phyloP scores from a whole-genome alignment of 2,888 invertebrate species.

The Pomacea canaliculata region DNA sequence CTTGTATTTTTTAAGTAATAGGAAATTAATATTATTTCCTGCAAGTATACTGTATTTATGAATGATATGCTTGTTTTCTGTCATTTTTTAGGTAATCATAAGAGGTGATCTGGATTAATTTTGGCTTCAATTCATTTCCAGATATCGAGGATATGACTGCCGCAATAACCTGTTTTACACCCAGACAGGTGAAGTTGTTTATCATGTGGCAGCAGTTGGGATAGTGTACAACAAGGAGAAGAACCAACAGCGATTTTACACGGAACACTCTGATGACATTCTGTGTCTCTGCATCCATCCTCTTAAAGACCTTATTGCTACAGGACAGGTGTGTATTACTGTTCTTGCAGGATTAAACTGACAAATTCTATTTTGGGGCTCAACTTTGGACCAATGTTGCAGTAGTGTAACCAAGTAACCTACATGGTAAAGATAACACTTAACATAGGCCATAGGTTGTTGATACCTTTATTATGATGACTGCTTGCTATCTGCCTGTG shows the following conservation, averaged over 20 bases:
- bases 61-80: background rate
- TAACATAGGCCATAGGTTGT: too few species aligned
- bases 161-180: slow-evolving; percentile 70
- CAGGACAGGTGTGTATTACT: slow-evolving; percentile 68
- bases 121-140: slow-evolving; percentile 11
- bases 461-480: too few species aligned
- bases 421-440: too few species aligned
- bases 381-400: too few species aligned
- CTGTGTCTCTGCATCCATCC: slow-evolving; percentile 70
- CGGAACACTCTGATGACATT: slow-evolving; percentile 71
- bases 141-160: slow-evolving; percentile 71
- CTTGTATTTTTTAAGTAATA: background rate
- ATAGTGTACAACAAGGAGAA: slow-evolving; percentile 67
- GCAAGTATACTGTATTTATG: background rate
- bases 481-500: too few species aligned
- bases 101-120: too few species aligned
- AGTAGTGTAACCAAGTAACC: too few species aligned
- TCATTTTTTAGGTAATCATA: too few species aligned
- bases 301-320: slow-evolving; percentile 69
- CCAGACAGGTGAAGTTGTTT: slow-evolving; percentile 68
- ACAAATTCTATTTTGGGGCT: too few species aligned
- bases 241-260: slow-evolving; percentile 69
- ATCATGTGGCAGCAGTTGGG: slow-evolving; percentile 70
- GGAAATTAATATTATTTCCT: background rate
- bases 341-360: background rate